Evolutionary conservation across 2,888 invertebrate species (phyloP), one percentile per base, ranked within the genome.

Genomic region (Sipha maydis): DNA sequence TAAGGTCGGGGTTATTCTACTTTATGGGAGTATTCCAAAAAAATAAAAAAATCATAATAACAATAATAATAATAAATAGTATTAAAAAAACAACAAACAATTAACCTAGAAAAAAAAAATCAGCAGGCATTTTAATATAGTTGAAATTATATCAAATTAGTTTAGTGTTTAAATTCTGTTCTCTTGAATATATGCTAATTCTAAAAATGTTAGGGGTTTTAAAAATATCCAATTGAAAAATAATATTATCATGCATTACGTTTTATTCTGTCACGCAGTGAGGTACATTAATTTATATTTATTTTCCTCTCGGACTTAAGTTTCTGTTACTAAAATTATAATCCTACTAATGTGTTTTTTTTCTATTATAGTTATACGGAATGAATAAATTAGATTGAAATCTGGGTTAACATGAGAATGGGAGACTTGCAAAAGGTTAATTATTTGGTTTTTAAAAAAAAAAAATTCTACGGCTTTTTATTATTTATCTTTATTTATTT

Each of bases 11-110:
- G 31, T 88, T n/a, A 41, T 54, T 38, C 56, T 38, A 19, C 38
- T 71, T 61, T n/a, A 25, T 88, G 86, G 86, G 80, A 17, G 61
- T 25, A 21, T 80, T 88, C 86, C 86, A 88, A 82, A 75, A 80
- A 41, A 54, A 61, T 48, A 48, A 56, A 56, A 56, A 31, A 31
- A 56, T 17, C 1, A 54, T 17, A 48, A 54, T 25, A 80, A 80
- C 19, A n/a, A 28, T 61, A 79, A 17, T 61, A 79, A 79, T 31
- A 28, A 28, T 61, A 79, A 17, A 34, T 61, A 79, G 69, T 21
- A 69, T 31, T 69, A 82, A 28, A 54, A 54, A 77, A 77, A 31
- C n/a, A 75, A 69, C 31, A 73, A 73, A 80, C 80, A 31, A 80
- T 86, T 80, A 56, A 75, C 73, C 73, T 75, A 71, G 85, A 77